Evolutionary conservation across 2,797 vertebrate species (phyloP).

Genomic region (Rhinichthys osculus): DNA sequence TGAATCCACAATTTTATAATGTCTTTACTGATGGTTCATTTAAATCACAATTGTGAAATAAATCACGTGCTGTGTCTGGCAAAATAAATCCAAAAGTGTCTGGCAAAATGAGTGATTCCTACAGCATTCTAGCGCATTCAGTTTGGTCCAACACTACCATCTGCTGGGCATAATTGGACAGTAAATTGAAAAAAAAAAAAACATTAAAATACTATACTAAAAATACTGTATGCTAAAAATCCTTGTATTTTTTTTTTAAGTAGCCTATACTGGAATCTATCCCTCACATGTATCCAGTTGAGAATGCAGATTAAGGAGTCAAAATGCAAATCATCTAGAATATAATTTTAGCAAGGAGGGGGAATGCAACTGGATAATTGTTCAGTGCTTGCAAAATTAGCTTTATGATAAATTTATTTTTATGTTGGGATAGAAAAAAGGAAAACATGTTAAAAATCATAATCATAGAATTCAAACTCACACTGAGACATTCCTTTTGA

Average conservation of each 20-base stretch:
- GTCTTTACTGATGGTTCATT: no score
- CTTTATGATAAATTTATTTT: not conserved
- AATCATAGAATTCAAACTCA: not conserved
- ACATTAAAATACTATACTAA: not conserved
- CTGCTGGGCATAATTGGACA: slow-evolving; percentile 2
- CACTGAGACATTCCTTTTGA: not conserved
- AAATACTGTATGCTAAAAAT: not conserved
- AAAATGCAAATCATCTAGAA: not conserved
- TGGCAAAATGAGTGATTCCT: not conserved
- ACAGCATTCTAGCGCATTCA: not conserved
- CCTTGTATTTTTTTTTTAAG: not conserved
- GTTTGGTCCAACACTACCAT: slow-evolving; percentile 12
- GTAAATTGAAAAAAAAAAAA: not conserved
- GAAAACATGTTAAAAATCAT: no score
- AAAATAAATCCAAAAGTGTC: no score
- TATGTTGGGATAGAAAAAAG: no score
- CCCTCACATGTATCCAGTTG: not conserved
- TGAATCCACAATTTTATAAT: not conserved
- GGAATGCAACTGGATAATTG: not conserved
- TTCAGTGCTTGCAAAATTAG: not conserved
- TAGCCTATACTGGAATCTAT: not conserved
- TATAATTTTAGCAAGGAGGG: not conserved
- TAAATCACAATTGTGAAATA: no score
- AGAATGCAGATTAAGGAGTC: not conserved
- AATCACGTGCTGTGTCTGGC: no score